Base-by-base conservation (phyloP, 2,113 vertebrate species). In the Pionites leucogaster region DNA sequence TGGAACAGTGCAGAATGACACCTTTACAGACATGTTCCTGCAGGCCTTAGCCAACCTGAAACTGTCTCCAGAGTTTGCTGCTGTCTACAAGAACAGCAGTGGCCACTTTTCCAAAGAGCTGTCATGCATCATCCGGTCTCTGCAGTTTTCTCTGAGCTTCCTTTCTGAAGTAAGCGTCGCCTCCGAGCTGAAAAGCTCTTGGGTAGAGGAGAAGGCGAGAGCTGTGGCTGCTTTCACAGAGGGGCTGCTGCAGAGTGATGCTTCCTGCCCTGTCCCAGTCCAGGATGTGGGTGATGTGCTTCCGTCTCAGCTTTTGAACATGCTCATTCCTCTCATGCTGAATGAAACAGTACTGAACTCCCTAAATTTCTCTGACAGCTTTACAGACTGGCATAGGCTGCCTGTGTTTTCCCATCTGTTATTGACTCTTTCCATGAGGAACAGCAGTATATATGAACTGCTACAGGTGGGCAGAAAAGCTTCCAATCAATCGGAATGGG, bases 51-150 rank as follows among this genome's bases (percentile, higher is more conserved):
- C 2, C 24, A 82, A 74, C 27, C 83, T 97, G 78, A 68, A 86
- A 4, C 27, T 82, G 77, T 96, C 96, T 53, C 93, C 95, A 27
- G 93, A 95, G 79, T 96, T 97, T 88, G 74, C 90, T 59, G 90
- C 28, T 65, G 24, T 82, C 80, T 97, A 88, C 59, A 27, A 42
- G 90, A 85, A 62, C 46, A 74, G 64, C 65, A 94, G 82, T 7
- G 88, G 92, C 24, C 5, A 0, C 57, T 97, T 97, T 50, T 70
- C 47, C n/a, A 39, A 55, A 69, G 91, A 91, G 77, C 85, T 96
- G 69, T 89, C 5, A 0, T 96, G 94, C 67, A 16, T 92, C 44
- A n/a, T 77, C n/a, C 86, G 35, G 82, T 76, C 97, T 82, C n/a
- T 97, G 71, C 64, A 42, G 8, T 85, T 95, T 60, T 93, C 95